These are phyloP conservation scores for Hydrolagus colliei DNA, from an alignment of 2,797 vertebrate genomes.

Conservation along the genomic window DNA sequence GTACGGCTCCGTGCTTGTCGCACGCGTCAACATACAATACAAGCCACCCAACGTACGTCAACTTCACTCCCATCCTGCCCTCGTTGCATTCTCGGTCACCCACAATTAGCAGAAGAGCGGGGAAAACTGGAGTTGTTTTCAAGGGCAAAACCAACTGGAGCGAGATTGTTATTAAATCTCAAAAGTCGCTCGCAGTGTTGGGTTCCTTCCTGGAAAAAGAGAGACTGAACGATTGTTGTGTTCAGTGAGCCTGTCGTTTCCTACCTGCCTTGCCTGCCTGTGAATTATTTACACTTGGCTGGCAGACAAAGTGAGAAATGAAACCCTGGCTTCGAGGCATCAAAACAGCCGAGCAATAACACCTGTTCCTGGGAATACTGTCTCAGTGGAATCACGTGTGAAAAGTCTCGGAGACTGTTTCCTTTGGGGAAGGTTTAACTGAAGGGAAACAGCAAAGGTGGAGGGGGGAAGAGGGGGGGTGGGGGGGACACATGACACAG, in stretches of 20 bases:
- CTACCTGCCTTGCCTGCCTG: conserved; percentile 72
- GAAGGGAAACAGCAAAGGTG: too few species aligned
- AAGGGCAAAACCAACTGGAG: too few species aligned
- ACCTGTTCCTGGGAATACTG: conserved; percentile 70
- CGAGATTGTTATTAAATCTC: not conserved
- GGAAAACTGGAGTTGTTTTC: too few species aligned
- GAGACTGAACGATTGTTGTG: too few species aligned
- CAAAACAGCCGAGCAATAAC: conserved; percentile 50
- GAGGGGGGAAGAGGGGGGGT: too few species aligned
- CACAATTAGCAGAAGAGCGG: too few species aligned
- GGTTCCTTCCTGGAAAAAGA: not conserved
- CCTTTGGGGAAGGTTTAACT: not conserved
- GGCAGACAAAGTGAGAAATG: conserved; percentile 53
- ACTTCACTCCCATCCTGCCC: too few species aligned
- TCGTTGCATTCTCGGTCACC: too few species aligned
- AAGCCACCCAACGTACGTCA: too few species aligned
- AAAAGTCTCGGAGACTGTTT: not conserved
- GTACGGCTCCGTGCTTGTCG: too few species aligned
- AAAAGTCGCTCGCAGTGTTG: not conserved
- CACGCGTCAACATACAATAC: too few species aligned
- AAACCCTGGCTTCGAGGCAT: conserved; percentile 52
- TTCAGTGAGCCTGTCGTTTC: conserved; percentile 36
- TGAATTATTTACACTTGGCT: conserved; percentile 73
- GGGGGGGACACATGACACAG: too few species aligned
- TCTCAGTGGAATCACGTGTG: conserved; percentile 32